Conservation (phyloP, 2,888 invertebrate genomes). For the Lamellibrachia satsuma region DNA sequence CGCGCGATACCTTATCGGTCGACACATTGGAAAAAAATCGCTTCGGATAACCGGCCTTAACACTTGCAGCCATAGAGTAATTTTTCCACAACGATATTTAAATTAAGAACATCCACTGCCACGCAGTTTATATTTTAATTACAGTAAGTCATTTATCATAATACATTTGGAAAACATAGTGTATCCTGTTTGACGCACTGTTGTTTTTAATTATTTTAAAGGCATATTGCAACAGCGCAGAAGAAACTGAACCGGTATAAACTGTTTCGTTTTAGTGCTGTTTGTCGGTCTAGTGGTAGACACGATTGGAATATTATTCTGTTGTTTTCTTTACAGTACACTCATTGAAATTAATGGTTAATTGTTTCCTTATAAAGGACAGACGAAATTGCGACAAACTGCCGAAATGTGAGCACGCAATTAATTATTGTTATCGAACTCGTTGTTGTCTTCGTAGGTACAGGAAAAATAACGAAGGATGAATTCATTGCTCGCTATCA, state of each 20-base stretch:
- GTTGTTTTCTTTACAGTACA: background rate
- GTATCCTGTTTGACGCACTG: too few relatives aligned
- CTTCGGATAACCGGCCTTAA: too few relatives aligned
- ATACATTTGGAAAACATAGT: too few relatives aligned
- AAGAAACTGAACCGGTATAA: too few relatives aligned
- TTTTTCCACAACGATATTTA: background rate
- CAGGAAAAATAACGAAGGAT: slow-evolving; percentile 8
- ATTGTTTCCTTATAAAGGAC: background rate
- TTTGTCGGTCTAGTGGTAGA: background rate
- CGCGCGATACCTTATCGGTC: too few relatives aligned
- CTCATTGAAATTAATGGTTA: background rate
- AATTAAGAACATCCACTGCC: background rate
- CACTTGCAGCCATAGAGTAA: background rate
- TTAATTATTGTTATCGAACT: background rate
- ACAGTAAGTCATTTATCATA: too few relatives aligned
- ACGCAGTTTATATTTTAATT: background rate
- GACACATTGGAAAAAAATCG: too few relatives aligned
- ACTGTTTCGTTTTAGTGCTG: background rate
- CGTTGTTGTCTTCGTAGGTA: background rate
- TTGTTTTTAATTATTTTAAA: too few relatives aligned
- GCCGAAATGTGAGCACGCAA: too few relatives aligned
- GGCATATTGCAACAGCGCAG: too few relatives aligned
- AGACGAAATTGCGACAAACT: too few relatives aligned
- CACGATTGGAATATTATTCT: background rate
- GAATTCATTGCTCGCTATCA: background rate